Base-by-base conservation (phyloP, 35 echinoderm and acorn worm species). In the Ophioderma brevispina region DNA sequence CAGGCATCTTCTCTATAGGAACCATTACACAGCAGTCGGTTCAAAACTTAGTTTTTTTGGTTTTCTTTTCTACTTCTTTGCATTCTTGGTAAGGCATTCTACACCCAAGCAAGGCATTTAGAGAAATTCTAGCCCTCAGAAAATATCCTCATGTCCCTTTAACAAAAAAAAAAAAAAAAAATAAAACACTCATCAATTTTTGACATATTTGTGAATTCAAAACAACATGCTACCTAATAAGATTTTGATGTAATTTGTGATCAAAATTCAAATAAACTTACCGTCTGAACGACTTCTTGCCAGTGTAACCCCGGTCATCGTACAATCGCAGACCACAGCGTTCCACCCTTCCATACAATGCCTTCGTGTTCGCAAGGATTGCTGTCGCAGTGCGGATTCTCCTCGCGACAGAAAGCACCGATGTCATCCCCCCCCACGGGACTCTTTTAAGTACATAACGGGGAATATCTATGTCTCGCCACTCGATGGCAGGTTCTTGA, bases 341-440 rank as follows among this genome's bases (percentile, higher is more conserved):
- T 98, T 98, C 96, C 96, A 98, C 10, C 96, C 96, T 56, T 98
- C 96, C n/a, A 23, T 89, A 50, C 96, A 98, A 41, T 76, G 0
- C 96, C 96, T 17, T 87, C 96, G 70, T 98, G 90, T 33, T 88
- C 40, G 75, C 96, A 98, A 19, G 90, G 93, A 5, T 89, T 81
- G 6, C 46, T 55, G 0, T 38, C 8, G 40, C 96, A 98, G 32
- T 92, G 84, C 0, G 87, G 80, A 43, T 85, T 80, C 41, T 90
- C 90, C 5, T 86, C 81, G 36, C 92, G 55, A 63, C 95, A 97
- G 63, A 90, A 91, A 34, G 76, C 39, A 46, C 64, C 85, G 46
- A 97, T 85, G 10, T 88, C 89, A 37, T 88, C 91, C n/a, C 86
- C 82, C 94, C 96, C 92, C 82, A 94, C 81, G 40, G 13, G 70